Conservation (phyloP, 2,797 vertebrate species). For the Sitta carolinensis region DNA sequence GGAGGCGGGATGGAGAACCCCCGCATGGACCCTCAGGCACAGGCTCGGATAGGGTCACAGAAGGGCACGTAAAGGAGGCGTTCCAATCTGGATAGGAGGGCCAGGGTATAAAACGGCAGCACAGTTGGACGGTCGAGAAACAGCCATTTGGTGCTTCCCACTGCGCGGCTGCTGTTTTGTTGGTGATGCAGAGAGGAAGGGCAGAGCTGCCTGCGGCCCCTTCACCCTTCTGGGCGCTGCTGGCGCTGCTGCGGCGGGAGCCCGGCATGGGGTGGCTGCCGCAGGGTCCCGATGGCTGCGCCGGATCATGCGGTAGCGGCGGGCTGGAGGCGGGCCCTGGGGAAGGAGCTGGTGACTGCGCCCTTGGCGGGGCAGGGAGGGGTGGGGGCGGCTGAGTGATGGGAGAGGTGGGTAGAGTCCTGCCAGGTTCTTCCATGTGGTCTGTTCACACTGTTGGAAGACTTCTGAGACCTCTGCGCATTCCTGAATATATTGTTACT, state of each 20-base stretch:
- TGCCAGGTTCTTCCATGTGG: rapidly evolving
- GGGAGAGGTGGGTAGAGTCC: rapidly evolving
- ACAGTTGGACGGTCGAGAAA: rapidly evolving
- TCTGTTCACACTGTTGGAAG: neutral
- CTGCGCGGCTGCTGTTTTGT: rapidly evolving
- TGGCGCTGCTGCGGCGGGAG: neutral
- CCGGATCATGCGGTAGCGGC: rapidly evolving
- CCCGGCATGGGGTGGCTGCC: neutral
- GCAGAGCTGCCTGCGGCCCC: rapidly evolving
- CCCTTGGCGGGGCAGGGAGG: neutral
- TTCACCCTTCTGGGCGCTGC: neutral
- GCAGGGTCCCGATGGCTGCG: rapidly evolving
- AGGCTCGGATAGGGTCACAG: neutral
- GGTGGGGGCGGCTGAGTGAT: rapidly evolving
- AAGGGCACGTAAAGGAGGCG: too few relatives aligned
- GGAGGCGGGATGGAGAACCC: neutral
- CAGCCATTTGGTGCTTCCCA: rapidly evolving
- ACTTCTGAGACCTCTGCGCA: rapidly evolving
- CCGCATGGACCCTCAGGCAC: rapidly evolving
- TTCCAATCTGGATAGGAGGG: neutral
- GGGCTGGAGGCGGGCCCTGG: rapidly evolving
- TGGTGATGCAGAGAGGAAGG: rapidly evolving
- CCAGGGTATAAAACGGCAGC: neutral
- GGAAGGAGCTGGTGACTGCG: neutral
- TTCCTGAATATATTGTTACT: neutral